Conservation (phyloP, 2,113 vertebrate species). For the Seriola dumerili region DNA sequence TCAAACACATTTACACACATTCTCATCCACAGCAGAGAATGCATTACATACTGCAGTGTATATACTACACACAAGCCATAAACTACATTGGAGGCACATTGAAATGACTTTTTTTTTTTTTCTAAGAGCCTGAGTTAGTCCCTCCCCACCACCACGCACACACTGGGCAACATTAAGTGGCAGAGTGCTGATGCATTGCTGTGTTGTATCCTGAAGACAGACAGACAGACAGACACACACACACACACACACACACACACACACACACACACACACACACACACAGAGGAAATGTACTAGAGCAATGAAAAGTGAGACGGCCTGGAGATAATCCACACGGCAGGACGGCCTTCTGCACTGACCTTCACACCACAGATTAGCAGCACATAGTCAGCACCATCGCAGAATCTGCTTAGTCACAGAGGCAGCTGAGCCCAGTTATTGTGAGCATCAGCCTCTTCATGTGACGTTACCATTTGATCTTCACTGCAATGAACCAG, state of each 20-base stretch:
- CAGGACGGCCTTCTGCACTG: slow-evolving; percentile 1
- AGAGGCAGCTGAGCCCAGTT: not conserved
- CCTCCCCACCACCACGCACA: not conserved
- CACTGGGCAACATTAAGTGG: not conserved
- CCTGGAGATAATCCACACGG: slow-evolving; percentile 4
- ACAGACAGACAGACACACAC: no score
- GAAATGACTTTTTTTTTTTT: slow-evolving; percentile 32
- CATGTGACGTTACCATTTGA: not conserved
- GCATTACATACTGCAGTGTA: not conserved
- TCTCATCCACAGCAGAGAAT: not conserved
- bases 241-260: no score
- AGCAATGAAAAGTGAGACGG: slow-evolving; percentile 35
- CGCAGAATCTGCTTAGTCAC: not conserved
- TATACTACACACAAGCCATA: not conserved
- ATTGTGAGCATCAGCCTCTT: not conserved
- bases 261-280: not conserved
- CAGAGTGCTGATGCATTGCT: not conserved
- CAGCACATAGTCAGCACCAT: not conserved
- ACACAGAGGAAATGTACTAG: slow-evolving; percentile 3
- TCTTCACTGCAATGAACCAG: not conserved
- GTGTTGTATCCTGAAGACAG: not conserved
- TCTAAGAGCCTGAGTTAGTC: not conserved
- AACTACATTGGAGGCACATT: slow-evolving; percentile 41
- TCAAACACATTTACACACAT: slow-evolving; percentile 4
- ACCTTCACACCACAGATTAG: slow-evolving; percentile 6